Percentiles rank a stretch among this genome's conserved stretches.
Conservation (phyloP, 2,113 vertebrate genomes). For the Connochaetes taurinus region DNA sequence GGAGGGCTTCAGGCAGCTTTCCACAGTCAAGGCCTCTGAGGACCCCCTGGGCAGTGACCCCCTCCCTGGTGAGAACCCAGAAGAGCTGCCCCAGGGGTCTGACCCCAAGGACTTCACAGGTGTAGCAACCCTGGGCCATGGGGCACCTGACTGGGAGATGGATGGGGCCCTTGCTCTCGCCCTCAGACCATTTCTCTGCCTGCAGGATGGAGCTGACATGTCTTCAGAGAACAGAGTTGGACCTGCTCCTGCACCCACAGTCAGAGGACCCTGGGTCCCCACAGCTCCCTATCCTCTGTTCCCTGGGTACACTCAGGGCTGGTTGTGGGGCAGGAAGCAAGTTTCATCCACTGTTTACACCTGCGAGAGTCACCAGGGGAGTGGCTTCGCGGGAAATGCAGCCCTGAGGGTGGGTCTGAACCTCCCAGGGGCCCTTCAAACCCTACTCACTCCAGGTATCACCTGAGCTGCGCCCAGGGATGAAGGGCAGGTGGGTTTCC, state of each 20-base stretch:
- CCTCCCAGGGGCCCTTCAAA: neutral
- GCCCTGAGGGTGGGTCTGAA: neutral
- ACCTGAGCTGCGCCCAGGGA: neutral
- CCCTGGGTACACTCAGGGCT: rapidly evolving
- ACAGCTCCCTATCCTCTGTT: neutral
- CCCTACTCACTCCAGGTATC: rapidly evolving
- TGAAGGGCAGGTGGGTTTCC: too few species aligned
- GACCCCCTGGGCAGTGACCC: neutral
- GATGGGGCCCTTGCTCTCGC: neutral
- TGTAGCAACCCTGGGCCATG: neutral
- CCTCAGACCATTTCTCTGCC: neutral
- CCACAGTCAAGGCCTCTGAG: neutral
- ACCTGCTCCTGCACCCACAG: neutral
- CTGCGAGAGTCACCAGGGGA: neutral
- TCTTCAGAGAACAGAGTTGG: neutral
- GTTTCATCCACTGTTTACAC: neutral
- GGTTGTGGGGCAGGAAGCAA: neutral
- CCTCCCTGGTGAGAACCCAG: neutral
- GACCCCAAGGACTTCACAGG: neutral
- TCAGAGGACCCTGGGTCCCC: neutral
- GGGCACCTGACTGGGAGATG: neutral
- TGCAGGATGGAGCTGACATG: rapidly evolving
- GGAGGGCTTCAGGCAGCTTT: neutral
- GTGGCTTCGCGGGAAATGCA: rapidly evolving
- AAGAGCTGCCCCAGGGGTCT: neutral